Conservation (phyloP, 2,888 invertebrate genomes). For the Dugesia japonica region DNA sequence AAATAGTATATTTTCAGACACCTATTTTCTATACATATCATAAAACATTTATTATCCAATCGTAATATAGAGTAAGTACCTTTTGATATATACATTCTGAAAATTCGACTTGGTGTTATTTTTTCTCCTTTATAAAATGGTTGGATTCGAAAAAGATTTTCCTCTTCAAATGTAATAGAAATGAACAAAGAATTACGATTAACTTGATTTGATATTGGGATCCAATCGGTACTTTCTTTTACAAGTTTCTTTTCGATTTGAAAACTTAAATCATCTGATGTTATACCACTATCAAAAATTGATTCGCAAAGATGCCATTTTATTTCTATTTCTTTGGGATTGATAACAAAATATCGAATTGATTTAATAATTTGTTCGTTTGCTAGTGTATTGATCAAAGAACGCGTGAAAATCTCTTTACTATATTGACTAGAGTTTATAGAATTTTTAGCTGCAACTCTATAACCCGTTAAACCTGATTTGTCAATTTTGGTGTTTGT, state of each 20-base stretch:
- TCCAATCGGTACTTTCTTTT: slow-evolving; percentile 17
- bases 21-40: no score
- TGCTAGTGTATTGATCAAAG: neutral
- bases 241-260: slow-evolving; percentile 17
- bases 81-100: slow-evolving; percentile 24
- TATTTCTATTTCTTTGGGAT: neutral
- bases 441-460: slow-evolving; percentile 26
- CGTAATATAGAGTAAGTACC: neutral
- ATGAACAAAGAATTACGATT: neutral
- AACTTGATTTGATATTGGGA: neutral
- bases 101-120: slow-evolving; percentile 1
- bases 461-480: neutral
- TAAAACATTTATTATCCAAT: no score
- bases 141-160: slow-evolving; percentile 17
- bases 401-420: neutral
- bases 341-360: slow-evolving; percentile 23
- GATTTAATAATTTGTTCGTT: slow-evolving; percentile 24
- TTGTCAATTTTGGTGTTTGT: slow-evolving; percentile 2
- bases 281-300: slow-evolving; percentile 23
- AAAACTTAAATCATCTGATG: slow-evolving; percentile 22
- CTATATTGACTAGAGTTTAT: neutral
- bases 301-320: slow-evolving; percentile 23
- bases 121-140: slow-evolving; percentile 24
- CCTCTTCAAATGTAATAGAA: slow-evolving; percentile 15
- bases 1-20: no score